Evolutionary conservation across 2,797 vertebrate genomes (phyloP), one percentile per base, ranked within the genome.

Genomic region (Acipenser oxyrinchus): DNA sequence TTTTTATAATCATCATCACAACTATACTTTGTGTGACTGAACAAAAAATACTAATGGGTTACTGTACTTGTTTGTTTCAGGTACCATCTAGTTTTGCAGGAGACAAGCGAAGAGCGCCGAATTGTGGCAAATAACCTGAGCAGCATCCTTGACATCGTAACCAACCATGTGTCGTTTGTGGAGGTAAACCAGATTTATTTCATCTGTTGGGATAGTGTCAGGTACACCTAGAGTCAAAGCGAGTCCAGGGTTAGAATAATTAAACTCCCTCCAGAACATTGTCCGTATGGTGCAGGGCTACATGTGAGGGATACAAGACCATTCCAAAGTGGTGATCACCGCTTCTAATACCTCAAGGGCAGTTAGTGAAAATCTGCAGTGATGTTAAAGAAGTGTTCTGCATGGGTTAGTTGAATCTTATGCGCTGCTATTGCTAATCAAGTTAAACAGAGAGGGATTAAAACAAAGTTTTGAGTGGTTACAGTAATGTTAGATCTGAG

Each of bases 71-170:
- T 61, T 1, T 51, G 68, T 12, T 66, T 67, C 73, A 91, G 90
- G 81, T 89, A 90, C 74, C 86, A 89, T 67, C 75, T 89, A 62
- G 87, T 89, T 52, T 76, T 87, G 70, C 88, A 89, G 77, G 88
- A 90, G 76, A 89, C 88, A 50, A 89, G 81, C 0, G 90, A 91
- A 67, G 81, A 89, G 79, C 83, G 75, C 48, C 74, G 88, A 65
- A 86, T 80, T 2, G 84, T 90, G 0, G 75, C 72, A 49, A 87
- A 83, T 70, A 90, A 89, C 78, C 78, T 90, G 18, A 75, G 78
- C 0, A 78, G 79, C 18, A 70, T 89, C 0, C 81, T 86, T 11
- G 74, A 79, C 66, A 80, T 81, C 7, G 83, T 87, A 52, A 69
- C 81, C 1, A 75, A 82, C 68, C 86, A 90, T 74, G 12, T 90